Evolutionary conservation across 2,113 vertebrate genomes (phyloP).

Genomic region (Sturnus vulgaris): DNA sequence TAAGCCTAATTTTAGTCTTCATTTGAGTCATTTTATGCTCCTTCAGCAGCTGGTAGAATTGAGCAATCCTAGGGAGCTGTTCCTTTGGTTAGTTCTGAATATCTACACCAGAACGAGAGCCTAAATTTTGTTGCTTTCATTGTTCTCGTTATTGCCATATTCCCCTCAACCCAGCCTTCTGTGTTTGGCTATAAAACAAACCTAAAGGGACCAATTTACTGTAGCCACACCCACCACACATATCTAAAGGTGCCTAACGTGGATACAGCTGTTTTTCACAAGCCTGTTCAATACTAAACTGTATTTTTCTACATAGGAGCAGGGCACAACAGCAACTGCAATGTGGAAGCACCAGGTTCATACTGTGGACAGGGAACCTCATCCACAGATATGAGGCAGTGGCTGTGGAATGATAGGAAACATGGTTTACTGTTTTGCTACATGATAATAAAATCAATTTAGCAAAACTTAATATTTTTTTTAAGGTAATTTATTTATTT

Average conservation of each 20-base stretch:
- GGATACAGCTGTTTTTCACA: not conserved
- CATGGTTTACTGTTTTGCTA: not conserved
- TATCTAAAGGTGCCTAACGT: not conserved
- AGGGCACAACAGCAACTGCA: not conserved
- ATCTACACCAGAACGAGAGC: not conserved
- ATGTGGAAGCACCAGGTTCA: accelerated
- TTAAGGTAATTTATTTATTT: not conserved
- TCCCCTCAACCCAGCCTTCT: not conserved
- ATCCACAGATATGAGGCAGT: not conserved
- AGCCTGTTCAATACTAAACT: not conserved
- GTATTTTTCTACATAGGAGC: not conserved
- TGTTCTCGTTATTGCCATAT: accelerated
- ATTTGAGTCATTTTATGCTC: not conserved
- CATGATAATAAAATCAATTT: not conserved
- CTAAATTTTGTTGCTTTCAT: not conserved
- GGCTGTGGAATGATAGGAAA: not conserved
- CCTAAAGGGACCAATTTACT: not conserved
- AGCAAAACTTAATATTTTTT: not conserved
- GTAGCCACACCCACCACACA: not conserved
- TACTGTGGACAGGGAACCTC: not conserved
- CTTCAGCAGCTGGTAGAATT: not conserved
- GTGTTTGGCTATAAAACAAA: not conserved
- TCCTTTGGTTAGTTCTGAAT: not conserved
- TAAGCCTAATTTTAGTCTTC: not conserved
- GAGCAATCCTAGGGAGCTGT: not conserved